Evolutionary conservation across 92 coral and sea anemone species (phyloP), one percentile per base, ranked within the genome.

Genomic region (Actinostola sp.): DNA sequence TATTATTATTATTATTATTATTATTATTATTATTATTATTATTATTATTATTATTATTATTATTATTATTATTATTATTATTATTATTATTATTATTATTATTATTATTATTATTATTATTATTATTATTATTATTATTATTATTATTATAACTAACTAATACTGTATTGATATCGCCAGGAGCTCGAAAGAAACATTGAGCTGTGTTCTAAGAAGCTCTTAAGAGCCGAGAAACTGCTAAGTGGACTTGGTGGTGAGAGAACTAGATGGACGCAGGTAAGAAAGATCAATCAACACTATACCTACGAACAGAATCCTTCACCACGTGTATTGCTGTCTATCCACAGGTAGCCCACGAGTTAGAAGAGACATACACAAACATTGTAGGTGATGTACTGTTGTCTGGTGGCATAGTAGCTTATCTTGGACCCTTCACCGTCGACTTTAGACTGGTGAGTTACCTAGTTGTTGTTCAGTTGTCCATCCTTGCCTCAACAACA

Each of bases 201-300:
- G 45, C 53, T 91, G 61, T 94, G 98, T 83, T 88, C 98, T 38
- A 86, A 94, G 83, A 94, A 94, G 71, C 90, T 94, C n/a, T 67
- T 89, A 63, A 68, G 98, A 63, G 98, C 98, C 17, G 98, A 94
- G 80, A 94, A 94, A 66, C 90, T 94, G 34, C 69, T 94, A 19
- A 91, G 91, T 71, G 98, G 98, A 29, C 84, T 94, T 52, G 98
- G 98, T 24, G 98, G 98, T 28, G 98, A 94, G 74, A 61, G 96
- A 52, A 79, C 97, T 1, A 65, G 98, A 51, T 94, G 98, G 98
- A 87, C 88, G 30, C 94, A 93, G 93, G 98, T 89, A 33, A 75
- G 61, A 32, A 25, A 34, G 52, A 19, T 8, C 70, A 20, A 59
- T 20, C 29, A 26, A 59, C 5, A 20, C 10, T 26, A 16, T 59